Evolutionary conservation across 2,797 vertebrate genomes (phyloP).

Genomic region (Sternotherus odoratus): DNA sequence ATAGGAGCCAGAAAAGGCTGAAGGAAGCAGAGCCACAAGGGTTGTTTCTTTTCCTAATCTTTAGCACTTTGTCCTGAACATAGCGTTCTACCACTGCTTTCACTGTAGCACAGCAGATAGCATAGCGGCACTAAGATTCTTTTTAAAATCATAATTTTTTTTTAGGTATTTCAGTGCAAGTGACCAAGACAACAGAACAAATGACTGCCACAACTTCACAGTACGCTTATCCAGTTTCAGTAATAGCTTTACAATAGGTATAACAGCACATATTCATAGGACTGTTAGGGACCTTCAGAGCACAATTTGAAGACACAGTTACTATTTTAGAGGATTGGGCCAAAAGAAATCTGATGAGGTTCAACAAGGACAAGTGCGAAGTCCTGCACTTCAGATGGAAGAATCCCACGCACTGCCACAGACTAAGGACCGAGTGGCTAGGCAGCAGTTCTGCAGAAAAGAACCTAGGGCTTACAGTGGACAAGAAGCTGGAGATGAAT

Average conservation of each 20-base stretch:
- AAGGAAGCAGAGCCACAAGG: neutral
- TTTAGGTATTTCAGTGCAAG: neutral
- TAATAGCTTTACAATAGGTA: neutral
- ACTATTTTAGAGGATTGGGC: neutral
- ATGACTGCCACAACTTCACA: neutral
- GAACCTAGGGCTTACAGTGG: too few species aligned
- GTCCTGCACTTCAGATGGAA: too few species aligned
- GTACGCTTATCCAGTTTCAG: neutral
- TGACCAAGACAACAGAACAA: neutral
- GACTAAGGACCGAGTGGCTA: too few species aligned
- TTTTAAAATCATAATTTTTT: neutral
- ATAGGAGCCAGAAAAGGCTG: neutral
- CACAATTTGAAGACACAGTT: neutral
- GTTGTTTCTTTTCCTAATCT: neutral
- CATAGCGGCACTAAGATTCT: neutral
- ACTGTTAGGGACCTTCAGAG: neutral
- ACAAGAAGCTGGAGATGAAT: too few species aligned
- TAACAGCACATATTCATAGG: rapidly evolving
- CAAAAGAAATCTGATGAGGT: too few species aligned
- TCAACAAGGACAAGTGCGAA: too few species aligned
- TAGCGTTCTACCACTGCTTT: neutral
- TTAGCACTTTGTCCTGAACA: neutral
- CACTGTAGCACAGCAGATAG: rapidly evolving
- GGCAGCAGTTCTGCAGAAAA: too few species aligned
- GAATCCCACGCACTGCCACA: too few species aligned